These are phyloP conservation scores for Cryptophagus acutangulus DNA, from an alignment of 2,888 invertebrate species.

Conservation along the genomic window DNA sequence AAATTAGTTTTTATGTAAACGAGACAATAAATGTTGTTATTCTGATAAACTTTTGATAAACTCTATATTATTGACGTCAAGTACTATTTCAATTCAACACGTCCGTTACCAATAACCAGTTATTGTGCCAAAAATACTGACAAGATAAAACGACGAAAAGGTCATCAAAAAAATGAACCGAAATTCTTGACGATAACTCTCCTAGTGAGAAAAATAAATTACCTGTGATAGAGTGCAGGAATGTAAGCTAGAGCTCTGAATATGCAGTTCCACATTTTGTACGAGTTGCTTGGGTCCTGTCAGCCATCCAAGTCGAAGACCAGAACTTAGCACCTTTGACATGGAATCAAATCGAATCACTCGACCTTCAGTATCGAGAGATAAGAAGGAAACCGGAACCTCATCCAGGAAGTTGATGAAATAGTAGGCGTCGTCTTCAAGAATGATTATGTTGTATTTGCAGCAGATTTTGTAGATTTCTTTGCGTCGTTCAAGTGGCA, in stretches of 20 bases:
- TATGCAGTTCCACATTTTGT: constrained; percentile 61
- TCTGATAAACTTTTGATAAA: no score
- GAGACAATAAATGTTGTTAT: no score
- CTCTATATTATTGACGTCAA: no score
- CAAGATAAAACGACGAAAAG: no score
- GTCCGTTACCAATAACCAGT: no score
- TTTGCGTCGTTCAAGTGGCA: constrained; percentile 60
- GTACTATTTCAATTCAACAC: no score
- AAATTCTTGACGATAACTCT: no score
- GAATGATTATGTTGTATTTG: constrained; percentile 68
- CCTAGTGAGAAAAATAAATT: no score
- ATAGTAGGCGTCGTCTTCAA: constrained; percentile 81
- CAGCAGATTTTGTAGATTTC: constrained; percentile 71
- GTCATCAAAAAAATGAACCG: no score
- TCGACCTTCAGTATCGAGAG: constrained; percentile 69
- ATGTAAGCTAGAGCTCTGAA: constrained; percentile 65
- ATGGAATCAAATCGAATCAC: constrained; percentile 74
- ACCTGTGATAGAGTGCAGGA: constrained; percentile 63
- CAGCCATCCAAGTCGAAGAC: constrained; percentile 68
- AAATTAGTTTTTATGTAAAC: no score
- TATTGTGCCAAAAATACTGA: no score
- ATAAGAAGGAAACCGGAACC: constrained; percentile 62
- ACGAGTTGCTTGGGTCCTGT: constrained; percentile 65
- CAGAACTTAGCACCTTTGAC: constrained; percentile 69
- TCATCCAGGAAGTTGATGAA: constrained; percentile 67